These are phyloP conservation scores for Stenurella melanura DNA, from an alignment of 2,888 invertebrate species.

Conservation along the genomic window DNA sequence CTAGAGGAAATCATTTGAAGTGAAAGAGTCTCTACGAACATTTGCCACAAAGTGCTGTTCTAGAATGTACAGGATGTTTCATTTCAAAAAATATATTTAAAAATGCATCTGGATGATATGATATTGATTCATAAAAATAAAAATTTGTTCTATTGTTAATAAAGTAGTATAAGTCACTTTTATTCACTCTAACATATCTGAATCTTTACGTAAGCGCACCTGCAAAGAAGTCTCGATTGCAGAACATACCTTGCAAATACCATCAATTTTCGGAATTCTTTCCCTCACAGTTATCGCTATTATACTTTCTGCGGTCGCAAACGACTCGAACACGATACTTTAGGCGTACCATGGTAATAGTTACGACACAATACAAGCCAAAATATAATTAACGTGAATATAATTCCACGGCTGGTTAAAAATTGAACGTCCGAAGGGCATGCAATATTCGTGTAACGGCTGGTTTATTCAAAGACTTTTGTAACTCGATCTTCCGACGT, in stretches of 20 bases:
- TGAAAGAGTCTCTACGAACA: too few species aligned
- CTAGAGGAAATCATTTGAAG: too few species aligned
- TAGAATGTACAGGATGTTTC: too few species aligned
- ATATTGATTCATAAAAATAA: too few species aligned
- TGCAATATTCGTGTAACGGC: not conserved
- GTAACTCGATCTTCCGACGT: not conserved
- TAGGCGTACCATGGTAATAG: not conserved
- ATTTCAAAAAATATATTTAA: too few species aligned
- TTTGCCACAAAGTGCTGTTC: too few species aligned
- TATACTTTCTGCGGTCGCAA: constrained; percentile 8
- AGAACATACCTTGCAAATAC: not conserved
- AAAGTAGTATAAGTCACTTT: too few species aligned
- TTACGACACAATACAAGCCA: constrained; percentile 2
- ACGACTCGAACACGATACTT: not conserved
- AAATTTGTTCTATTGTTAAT: too few species aligned
- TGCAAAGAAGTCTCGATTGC: not conserved
- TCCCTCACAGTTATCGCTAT: not conserved
- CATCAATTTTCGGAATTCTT: not conserved
- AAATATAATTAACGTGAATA: not conserved
- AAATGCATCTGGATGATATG: too few species aligned
- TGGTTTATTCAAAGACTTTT: not conserved
- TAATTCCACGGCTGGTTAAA: not conserved
- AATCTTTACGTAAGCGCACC: too few species aligned
- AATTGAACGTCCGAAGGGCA: not conserved
- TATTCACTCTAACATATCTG: too few species aligned